Percentiles rank a stretch among this genome's conserved stretches.
phyloP scores from a whole-genome alignment of 2,888 invertebrate genomes.

The Siphlonurus alternatus region DNA sequence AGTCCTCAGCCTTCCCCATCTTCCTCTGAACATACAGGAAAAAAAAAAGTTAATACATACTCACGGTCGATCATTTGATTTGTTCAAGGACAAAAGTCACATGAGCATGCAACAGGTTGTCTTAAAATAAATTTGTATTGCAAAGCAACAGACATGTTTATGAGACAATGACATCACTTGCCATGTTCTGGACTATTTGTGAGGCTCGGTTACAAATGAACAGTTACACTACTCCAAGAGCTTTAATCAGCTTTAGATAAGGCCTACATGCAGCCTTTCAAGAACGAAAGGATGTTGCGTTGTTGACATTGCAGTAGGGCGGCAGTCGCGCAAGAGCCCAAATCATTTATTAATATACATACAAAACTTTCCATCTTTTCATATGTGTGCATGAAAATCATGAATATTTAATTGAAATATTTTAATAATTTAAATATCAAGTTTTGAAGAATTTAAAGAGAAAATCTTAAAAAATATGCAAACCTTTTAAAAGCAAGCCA shows the following conservation, averaged over 20 bases:
- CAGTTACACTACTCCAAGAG: background rate
- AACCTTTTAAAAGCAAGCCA: background rate
- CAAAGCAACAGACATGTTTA: too few relatives aligned
- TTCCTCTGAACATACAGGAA: background rate
- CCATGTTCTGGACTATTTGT: background rate
- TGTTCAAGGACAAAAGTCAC: background rate
- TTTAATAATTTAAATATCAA: too few relatives aligned
- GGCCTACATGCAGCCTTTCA: background rate
- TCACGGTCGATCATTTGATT: background rate
- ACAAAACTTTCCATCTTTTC: too few relatives aligned
- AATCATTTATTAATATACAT: too few relatives aligned
- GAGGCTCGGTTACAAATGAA: background rate
- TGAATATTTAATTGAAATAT: too few relatives aligned
- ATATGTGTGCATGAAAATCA: too few relatives aligned
- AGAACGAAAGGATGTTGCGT: background rate
- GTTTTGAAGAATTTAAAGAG: too few relatives aligned
- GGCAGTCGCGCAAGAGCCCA: background rate
- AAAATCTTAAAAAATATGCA: background rate
- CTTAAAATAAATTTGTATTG: too few relatives aligned
- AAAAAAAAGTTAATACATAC: background rate
- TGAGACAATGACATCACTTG: background rate
- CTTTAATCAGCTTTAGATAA: background rate
- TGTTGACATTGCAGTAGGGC: too few relatives aligned
- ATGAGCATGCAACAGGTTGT: background rate
- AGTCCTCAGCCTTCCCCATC: conserved; percentile 20